Evolutionary conservation across 37 sponge, comb jelly and placozoan species (phyloP).

Genomic region (Spongilla lacustris): DNA sequence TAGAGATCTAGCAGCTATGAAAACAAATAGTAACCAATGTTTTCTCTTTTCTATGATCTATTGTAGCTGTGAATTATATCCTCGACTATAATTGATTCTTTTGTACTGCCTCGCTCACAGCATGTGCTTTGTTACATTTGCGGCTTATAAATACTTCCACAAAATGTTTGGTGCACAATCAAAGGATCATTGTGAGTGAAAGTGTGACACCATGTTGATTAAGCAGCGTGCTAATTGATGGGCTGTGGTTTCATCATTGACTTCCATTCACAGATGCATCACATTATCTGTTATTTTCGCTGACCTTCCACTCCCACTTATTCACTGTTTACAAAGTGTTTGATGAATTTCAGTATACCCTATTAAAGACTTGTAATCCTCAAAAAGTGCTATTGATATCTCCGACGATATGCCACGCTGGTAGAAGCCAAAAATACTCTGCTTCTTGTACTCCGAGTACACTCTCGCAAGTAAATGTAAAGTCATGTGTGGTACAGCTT

Average conservation of each 20-base stretch:
- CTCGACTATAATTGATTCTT: too few species aligned
- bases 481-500: background rate
- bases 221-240: background rate
- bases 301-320: slow-evolving; percentile 7
- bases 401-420: background rate
- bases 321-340: background rate
- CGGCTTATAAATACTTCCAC: too few species aligned
- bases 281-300: slow-evolving; percentile 1
- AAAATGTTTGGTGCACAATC: too few species aligned
- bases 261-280: background rate
- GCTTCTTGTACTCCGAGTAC: slow-evolving; percentile 22
- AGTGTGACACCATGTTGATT: background rate
- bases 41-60: too few species aligned
- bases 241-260: slow-evolving; percentile 11
- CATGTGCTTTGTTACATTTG: too few species aligned
- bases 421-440: background rate
- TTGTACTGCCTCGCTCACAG: too few species aligned
- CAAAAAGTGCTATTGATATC: background rate
- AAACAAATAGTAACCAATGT: too few species aligned
- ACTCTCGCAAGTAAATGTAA: slow-evolving; percentile 1
- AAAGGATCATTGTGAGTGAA: too few species aligned
- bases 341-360: slow-evolving; percentile 17
- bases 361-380: slow-evolving; percentile 13
- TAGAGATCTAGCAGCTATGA: too few species aligned
- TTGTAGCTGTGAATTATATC: too few species aligned